phyloP scores from a whole-genome alignment of 1,140 invertebrate genomes.

The Pseudomyrmex flavicornis region DNA sequence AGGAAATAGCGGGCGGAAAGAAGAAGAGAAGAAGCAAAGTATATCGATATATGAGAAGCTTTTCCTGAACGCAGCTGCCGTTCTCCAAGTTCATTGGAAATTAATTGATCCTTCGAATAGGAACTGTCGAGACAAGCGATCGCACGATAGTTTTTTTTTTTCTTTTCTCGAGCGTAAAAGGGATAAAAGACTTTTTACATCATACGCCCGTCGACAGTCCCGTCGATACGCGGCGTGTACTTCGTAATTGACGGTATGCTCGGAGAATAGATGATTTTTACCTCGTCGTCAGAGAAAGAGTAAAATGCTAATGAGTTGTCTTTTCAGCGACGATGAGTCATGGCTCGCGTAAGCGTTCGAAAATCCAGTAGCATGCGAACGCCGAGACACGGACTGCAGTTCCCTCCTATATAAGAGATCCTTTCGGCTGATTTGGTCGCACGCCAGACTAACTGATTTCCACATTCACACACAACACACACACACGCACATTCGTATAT shows the following conservation, averaged over 20 bases:
- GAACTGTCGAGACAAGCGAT: slow-evolving; percentile 47
- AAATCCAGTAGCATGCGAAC: slow-evolving; percentile 59
- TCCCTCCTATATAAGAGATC: background rate
- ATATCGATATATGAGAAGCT: slow-evolving; percentile 69
- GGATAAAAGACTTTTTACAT: slow-evolving; percentile 32
- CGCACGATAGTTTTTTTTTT: background rate
- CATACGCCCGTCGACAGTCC: background rate
- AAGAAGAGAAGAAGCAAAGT: slow-evolving; percentile 18
- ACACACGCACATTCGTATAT: slow-evolving; percentile 1
- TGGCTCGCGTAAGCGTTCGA: slow-evolving; percentile 13
- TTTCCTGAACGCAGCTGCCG: slow-evolving; percentile 75
- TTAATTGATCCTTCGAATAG: slow-evolving; percentile 76
- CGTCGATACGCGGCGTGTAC: slow-evolving; percentile 29
- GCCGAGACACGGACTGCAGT: slow-evolving; percentile 26
- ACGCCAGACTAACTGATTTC: slow-evolving; percentile 56
- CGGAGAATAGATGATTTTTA: slow-evolving; percentile 43
- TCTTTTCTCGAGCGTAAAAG: background rate
- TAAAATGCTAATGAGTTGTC: slow-evolving; percentile 48
- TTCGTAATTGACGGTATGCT: slow-evolving; percentile 35
- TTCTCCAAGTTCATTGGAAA: slow-evolving; percentile 79
- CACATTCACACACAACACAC: slow-evolving; percentile 5
- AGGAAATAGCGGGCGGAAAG: slow-evolving; percentile 16
- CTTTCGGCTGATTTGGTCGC: slow-evolving; percentile 43
- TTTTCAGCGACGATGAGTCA: slow-evolving; percentile 44
- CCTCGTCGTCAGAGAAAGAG: slow-evolving; percentile 24